phyloP scores from a whole-genome alignment of 2,113 vertebrate genomes.

The Eupsittula cactorum region DNA sequence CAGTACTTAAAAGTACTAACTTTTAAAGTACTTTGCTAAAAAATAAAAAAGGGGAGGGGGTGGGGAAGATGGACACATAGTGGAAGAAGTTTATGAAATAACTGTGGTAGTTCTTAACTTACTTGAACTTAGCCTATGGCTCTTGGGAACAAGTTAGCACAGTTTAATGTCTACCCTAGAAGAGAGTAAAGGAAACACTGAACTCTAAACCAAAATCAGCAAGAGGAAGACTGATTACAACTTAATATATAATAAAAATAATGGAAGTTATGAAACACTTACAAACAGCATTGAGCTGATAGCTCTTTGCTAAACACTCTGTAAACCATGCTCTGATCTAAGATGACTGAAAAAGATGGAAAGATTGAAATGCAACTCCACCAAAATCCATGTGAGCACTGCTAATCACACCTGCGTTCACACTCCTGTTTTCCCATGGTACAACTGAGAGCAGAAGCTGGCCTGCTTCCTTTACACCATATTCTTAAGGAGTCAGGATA shows the following conservation, averaged over 20 bases:
- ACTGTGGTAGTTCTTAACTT: neutral
- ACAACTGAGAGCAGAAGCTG: neutral
- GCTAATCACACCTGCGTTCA: neutral
- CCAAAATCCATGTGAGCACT: neutral
- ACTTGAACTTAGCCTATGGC: neutral
- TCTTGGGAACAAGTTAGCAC: neutral
- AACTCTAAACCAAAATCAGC: neutral
- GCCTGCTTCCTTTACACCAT: neutral
- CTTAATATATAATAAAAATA: slow-evolving; percentile 5
- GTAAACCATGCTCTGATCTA: neutral
- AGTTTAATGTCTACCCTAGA: slow-evolving; percentile 20
- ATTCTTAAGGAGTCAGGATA: neutral
- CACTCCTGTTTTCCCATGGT: neutral
- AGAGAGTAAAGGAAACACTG: slow-evolving; percentile 5
- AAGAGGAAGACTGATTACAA: neutral
- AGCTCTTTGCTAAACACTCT: neutral
- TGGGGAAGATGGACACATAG: neutral
- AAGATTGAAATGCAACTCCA: neutral
- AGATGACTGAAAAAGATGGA: neutral
- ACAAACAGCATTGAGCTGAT: neutral
- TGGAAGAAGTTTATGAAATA: neutral
- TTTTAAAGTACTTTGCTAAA: neutral
- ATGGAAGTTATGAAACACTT: neutral
- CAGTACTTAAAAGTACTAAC: neutral
- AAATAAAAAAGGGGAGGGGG: neutral